Conservation (phyloP, 37 sponge, comb jelly and placozoan genomes). For the Cladorhizidae sp. region DNA sequence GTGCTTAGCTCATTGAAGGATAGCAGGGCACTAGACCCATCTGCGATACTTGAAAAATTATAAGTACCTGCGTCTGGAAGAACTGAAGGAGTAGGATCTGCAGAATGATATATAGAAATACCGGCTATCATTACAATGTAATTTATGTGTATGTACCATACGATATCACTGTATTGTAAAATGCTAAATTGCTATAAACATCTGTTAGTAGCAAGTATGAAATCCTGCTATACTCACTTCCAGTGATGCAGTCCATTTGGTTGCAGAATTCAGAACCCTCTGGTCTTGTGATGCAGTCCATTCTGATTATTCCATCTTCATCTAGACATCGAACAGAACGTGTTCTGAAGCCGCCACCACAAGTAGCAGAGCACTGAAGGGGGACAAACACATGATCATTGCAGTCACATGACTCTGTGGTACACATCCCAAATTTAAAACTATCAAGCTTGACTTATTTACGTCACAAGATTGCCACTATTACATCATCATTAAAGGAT, state of each 20-base stretch:
- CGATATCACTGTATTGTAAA: no score
- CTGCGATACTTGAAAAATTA: background rate
- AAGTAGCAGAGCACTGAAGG: slow-evolving; percentile 39
- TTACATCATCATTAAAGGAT: background rate
- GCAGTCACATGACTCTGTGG: no score
- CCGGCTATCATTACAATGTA: no score
- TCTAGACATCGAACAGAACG: slow-evolving; percentile 36
- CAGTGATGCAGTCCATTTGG: slow-evolving; percentile 24
- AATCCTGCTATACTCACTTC: slow-evolving; percentile 4
- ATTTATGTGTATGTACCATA: no score
- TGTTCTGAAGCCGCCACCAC: slow-evolving; percentile 34
- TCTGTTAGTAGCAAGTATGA: no score
- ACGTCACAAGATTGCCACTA: no score
- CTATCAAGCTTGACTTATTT: no score
- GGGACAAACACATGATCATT: background rate
- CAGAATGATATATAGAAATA: background rate
- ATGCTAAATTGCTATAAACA: no score
- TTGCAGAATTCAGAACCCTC: slow-evolving; percentile 11
- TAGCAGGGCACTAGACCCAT: slow-evolving; percentile 2
- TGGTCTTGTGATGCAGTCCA: slow-evolving; percentile 5
- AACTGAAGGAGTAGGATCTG: background rate
- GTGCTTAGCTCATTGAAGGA: background rate
- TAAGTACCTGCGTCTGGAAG: slow-evolving; percentile 4
- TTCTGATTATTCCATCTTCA: slow-evolving; percentile 21
- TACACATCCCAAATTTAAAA: no score